Evolutionary conservation across 2,113 vertebrate species (phyloP), one percentile per base, ranked within the genome.

Genomic region (Monopterus albus): DNA sequence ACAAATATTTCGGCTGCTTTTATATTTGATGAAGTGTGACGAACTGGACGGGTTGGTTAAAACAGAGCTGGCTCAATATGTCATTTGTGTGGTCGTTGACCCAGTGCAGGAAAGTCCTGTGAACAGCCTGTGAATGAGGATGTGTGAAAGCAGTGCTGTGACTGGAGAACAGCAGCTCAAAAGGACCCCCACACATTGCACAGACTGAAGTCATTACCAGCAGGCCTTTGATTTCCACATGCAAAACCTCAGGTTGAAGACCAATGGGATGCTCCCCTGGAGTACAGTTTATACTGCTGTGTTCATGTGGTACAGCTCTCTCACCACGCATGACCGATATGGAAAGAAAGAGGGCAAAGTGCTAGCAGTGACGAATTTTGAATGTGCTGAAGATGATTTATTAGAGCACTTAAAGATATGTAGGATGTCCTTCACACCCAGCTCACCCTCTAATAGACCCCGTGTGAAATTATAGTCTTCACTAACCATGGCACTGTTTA

Each of bases 131-230:
- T 79, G 84, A 92, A 82, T 84, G 82, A 90, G 83, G 78, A 82
- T 58, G 87, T 91, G 90, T 90, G 81, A 87, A 85, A 79, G 67
- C 66, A 36, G 72, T 0, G 52, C 55, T 58, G 46, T 51, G 81
- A 78, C 80, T 72, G 55, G 80, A 80, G 81, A 84, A 82, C 61
- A 50, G 79, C 78, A 45, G 85, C 79, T 88, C 83, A 77, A 82
- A 82, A 68, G 75, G 83, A 81, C 65, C 86, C 66, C 81, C 68
- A 69, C 85, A 77, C 82, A 50, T 58, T 47, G 76, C 68, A 82
- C 88, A 92, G 70, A 64, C 75, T 91, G 89, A 88, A 92, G 83
- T 89, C 83, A 90, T 92, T 91, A 90, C 69, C 66, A 63, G 56
- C 18, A 0, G 60, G 61, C 51, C 85, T 91, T 91, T 90, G 88